Evolutionary conservation across 2,797 vertebrate genomes (phyloP), one percentile per base, ranked within the genome.

Genomic region (Nyctalus aviator): DNA sequence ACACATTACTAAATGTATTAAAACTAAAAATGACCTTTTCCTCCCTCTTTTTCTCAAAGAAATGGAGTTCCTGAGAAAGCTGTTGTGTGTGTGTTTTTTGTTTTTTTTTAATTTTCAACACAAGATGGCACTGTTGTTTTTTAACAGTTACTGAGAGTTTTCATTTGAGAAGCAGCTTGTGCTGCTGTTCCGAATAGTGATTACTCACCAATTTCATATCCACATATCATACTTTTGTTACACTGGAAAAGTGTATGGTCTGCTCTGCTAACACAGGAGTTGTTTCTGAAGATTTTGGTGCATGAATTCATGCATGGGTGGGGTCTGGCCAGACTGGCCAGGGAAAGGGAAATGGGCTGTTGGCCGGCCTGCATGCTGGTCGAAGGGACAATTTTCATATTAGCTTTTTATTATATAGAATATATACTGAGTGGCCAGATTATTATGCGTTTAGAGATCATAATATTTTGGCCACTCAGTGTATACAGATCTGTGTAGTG

Each of bases 111-210:
- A 13, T 57, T 59, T 9, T 20, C 6, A 89, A 95, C 98, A 94
- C 97, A 92, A 98, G 98, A 93, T 98, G 98, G 98, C 98, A 83
- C 50, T 97, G n/a, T 96, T 96, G 96, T 94, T 85, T 95, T 97
- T 97, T 57, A 88, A 13, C 32, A 25, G 25, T 94, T 46, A 15
- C 57, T 53, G 13, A 66, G 57, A 14, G 11, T 50, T n/a, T 73
- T 44, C 7, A 21, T 53, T 15, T 21, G 13, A 9, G 20, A 76
- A 48, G 62, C 32, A 1, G 1, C 27, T 18, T 17, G 0, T 0
- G 0, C 32, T 0, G 2, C 0, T 4, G 9, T 55, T 87, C 17
- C 17, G 46, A 7, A 44, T 71, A 30, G 10, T 27, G 10, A 27
- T 37, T 86, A n/a, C 8, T n/a, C 44, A 32, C 62, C 53, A 41